Evolutionary conservation across 2,888 invertebrate genomes (phyloP).

Genomic region (Drosophila mercatorum): DNA sequence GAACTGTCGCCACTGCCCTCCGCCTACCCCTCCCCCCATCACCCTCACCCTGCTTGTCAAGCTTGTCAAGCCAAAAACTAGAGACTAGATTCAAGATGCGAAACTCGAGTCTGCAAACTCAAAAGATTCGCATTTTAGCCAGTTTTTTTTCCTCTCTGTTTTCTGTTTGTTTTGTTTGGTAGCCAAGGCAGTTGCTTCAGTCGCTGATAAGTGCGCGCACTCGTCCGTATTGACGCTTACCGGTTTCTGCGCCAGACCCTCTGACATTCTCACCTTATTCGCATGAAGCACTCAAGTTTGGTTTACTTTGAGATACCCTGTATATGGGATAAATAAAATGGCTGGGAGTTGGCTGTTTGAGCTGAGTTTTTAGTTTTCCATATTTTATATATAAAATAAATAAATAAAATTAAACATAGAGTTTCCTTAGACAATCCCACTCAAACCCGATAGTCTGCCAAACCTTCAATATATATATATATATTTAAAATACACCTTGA

Average conservation of each 20-base stretch:
- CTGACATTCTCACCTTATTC: constrained; percentile 59
- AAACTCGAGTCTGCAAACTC: constrained; percentile 11
- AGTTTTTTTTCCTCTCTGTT: background rate
- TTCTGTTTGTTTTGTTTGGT: constrained; percentile 4
- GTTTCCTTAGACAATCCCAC: no score
- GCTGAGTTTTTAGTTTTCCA: no score
- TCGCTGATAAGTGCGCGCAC: constrained; percentile 22
- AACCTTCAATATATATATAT: no score
- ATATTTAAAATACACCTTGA: no score
- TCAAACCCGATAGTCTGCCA: no score
- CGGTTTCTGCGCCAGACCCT: constrained; percentile 65
- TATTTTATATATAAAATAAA: no score
- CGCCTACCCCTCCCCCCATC: background rate
- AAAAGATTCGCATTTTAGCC: constrained; percentile 12
- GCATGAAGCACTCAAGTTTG: constrained; percentile 12
- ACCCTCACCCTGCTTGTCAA: constrained; percentile 24
- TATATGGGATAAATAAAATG: background rate
- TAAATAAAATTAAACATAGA: no score
- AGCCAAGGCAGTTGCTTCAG: constrained; percentile 19
- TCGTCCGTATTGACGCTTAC: constrained; percentile 38
- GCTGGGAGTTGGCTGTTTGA: no score
- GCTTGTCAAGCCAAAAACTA: constrained; percentile 29
- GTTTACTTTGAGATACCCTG: constrained; percentile 10
- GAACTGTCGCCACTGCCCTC: constrained; percentile 42
- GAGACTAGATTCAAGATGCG: constrained; percentile 32